Conservation (phyloP, 1,140 invertebrate genomes). For the Heliothis subflexa region DNA sequence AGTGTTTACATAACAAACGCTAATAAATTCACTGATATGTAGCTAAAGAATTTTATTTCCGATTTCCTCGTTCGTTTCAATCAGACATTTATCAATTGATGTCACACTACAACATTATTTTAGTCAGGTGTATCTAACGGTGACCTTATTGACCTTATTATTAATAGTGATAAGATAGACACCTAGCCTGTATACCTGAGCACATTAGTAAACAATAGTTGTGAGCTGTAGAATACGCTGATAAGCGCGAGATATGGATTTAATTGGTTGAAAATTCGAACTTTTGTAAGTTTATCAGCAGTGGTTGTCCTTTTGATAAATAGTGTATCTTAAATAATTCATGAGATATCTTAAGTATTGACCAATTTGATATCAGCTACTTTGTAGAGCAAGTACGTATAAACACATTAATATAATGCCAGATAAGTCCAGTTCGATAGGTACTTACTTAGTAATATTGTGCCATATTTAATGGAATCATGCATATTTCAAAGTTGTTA, state of each 20-base stretch:
- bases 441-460: no score
- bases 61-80: constrained; percentile 26
- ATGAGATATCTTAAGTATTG: constrained; percentile 9
- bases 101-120: constrained; percentile 19
- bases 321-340: constrained; percentile 23
- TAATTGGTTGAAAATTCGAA: constrained; percentile 43
- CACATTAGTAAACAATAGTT: constrained; percentile 7
- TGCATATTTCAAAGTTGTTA: no score
- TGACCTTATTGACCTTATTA: constrained; percentile 24
- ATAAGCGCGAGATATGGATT: constrained; percentile 12
- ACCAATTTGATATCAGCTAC: constrained; percentile 18
- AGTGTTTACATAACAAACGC: constrained; percentile 77
- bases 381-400: neutral
- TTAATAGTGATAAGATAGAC: neutral
- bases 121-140: constrained; percentile 3
- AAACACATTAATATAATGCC: neutral
- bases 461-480: no score
- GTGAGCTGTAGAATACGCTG: neutral
- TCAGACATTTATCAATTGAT: constrained; percentile 18
- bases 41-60: constrained; percentile 41
- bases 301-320: constrained; percentile 25
- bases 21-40: constrained; percentile 63
- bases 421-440: no score
- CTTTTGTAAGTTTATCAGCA: constrained; percentile 40
- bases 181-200: neutral